Evolutionary conservation across 2,113 vertebrate species (phyloP).

Genomic region (Hipposideros armiger): DNA sequence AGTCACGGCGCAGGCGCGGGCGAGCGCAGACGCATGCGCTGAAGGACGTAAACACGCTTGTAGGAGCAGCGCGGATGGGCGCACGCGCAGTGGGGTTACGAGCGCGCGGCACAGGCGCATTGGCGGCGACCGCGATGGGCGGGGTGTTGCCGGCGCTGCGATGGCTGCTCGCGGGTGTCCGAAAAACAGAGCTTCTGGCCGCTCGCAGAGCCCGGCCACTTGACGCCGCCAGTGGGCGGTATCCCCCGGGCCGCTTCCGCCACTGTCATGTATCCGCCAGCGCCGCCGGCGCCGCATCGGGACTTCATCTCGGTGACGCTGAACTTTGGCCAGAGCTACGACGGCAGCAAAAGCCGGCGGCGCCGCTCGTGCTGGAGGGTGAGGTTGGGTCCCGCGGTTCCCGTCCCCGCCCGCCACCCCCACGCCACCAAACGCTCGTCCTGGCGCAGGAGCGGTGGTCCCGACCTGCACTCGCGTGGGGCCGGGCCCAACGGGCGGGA

Average conservation of each 20-base stretch:
- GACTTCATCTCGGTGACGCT: slow-evolving; percentile 94
- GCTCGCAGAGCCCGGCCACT: not conserved
- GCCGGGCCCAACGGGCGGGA: too few relatives aligned
- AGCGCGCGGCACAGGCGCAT: not conserved
- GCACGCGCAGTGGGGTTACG: not conserved
- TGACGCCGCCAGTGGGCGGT: slow-evolving; percentile 60
- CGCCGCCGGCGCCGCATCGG: slow-evolving; percentile 84
- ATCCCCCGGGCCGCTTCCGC: not conserved
- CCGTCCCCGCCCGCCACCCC: not conserved
- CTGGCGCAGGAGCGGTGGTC: not conserved
- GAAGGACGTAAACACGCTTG: not conserved
- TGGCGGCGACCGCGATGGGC: not conserved
- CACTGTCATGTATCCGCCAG: slow-evolving; percentile 85
- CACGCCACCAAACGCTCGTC: not conserved
- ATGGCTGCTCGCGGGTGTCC: not conserved
- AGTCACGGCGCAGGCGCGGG: not conserved
- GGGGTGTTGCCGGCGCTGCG: not conserved
- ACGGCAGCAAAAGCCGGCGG: slow-evolving; percentile 91
- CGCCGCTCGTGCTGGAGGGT: slow-evolving; percentile 96
- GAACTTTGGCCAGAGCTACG: slow-evolving; percentile 87
- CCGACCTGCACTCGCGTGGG: too few relatives aligned
- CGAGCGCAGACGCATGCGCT: not conserved
- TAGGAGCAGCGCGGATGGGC: accelerated
- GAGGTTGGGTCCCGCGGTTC: slow-evolving; percentile 66
- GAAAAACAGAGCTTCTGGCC: not conserved